A percentile compares a stretch with the other conserved stretches of the same genome.
Evolutionary conservation across 2,888 invertebrate genomes (phyloP).

Genomic region (Cryptocephalus moraei): DNA sequence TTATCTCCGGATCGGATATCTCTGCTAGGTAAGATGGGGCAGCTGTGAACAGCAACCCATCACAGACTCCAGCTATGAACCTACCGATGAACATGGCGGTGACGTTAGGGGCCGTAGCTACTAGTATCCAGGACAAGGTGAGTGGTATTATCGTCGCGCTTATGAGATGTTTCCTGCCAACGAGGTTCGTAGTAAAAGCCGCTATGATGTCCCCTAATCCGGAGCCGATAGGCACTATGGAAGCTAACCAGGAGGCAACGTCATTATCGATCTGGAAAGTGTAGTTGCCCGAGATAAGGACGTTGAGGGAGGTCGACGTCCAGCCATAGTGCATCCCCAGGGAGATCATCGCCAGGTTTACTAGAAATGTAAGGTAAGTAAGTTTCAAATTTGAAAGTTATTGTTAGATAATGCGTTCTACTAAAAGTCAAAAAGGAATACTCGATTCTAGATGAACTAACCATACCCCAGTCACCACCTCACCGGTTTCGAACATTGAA

Average conservation of each 20-base stretch:
- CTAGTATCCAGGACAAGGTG: conserved; percentile 52
- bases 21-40: conserved; percentile 9
- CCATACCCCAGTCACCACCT: no score
- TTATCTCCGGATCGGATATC: conserved; percentile 11
- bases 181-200: conserved; percentile 52
- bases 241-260: conserved; percentile 52
- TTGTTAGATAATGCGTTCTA: no score
- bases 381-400: no score
- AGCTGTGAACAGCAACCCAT: conserved; percentile 9
- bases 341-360: conserved; percentile 28
- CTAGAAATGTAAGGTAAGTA: conserved; percentile 19
- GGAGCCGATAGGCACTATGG: conserved; percentile 54
- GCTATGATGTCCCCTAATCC: conserved; percentile 51
- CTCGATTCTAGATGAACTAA: no score
- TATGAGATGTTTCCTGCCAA: conserved; percentile 55
- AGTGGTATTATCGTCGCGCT: conserved; percentile 51
- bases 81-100: conserved; percentile 42
- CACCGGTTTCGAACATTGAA: no score
- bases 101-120: conserved; percentile 48
- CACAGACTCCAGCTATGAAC: conserved; percentile 44
- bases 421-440: no score
- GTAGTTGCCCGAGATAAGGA: conserved; percentile 40
- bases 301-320: conserved; percentile 48
- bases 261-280: conserved; percentile 41
- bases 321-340: conserved; percentile 41